These are phyloP conservation scores for Carettochelys insculpta DNA, from an alignment of 2,113 vertebrate species.

Conservation along the genomic window DNA sequence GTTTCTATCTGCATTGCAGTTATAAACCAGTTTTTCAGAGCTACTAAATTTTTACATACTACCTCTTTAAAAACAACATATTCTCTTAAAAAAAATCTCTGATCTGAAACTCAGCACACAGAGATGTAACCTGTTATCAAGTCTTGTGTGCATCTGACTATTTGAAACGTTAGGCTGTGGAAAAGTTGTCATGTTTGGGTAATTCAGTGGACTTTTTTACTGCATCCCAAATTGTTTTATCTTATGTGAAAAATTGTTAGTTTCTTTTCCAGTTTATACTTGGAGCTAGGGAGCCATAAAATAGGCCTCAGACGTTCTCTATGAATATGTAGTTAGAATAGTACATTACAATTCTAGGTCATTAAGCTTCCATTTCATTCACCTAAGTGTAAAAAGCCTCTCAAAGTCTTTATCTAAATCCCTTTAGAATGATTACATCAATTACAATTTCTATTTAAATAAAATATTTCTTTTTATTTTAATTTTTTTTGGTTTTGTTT, in stretches of 20 bases:
- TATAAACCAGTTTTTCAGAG: not conserved
- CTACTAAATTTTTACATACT: fast-evolving
- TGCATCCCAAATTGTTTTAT: not conserved
- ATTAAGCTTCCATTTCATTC: not conserved
- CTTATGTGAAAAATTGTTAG: not conserved
- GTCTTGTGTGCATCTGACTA: not conserved
- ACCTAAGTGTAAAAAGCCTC: not conserved
- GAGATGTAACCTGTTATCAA: not conserved
- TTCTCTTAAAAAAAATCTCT: not conserved
- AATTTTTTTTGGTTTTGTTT: not conserved
- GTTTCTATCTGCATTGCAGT: fast-evolving
- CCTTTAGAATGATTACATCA: not conserved
- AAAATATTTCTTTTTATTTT: not conserved
- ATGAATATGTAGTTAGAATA: not conserved
- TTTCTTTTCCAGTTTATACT: not conserved
- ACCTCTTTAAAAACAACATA: fast-evolving
- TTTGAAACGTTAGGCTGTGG: not conserved
- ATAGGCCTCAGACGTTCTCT: not conserved
- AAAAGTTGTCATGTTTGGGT: fast-evolving
- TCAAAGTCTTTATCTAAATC: not conserved
- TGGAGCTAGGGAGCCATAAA: not conserved
- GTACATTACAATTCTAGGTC: not conserved
- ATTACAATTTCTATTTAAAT: not conserved
- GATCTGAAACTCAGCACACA: not conserved
- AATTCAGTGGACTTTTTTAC: not conserved